Percentiles rank a stretch among this genome's conserved stretches.
Evolutionary conservation across 2,113 vertebrate genomes (phyloP).

Genomic region (Ameiurus melas): DNA sequence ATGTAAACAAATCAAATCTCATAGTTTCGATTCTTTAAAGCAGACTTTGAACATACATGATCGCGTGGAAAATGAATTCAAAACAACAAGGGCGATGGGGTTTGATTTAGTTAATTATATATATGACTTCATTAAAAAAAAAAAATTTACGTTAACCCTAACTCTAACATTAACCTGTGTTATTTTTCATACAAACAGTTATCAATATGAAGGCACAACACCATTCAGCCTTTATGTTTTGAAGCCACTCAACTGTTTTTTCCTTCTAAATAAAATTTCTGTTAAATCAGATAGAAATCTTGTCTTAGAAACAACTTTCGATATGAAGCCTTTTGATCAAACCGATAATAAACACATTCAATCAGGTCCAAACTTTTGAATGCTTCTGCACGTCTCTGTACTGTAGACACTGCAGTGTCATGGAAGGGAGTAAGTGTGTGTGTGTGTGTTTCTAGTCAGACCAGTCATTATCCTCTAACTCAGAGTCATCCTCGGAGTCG

Average conservation of each 20-base stretch:
- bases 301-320: no score
- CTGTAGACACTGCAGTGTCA: background rate
- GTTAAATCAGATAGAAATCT: no score
- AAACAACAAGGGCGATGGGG: background rate
- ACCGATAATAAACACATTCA: background rate
- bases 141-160: background rate
- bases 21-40: background rate
- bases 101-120: background rate
- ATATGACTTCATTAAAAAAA: background rate
- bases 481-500: conserved; percentile 93
- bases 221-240: background rate
- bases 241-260: background rate
- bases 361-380: background rate
- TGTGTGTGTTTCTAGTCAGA: conserved; percentile 76
- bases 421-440: conserved; percentile 7
- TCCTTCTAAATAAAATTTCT: background rate
- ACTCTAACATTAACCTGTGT: background rate
- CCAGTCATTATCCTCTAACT: conserved; percentile 96
- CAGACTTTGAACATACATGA: background rate
- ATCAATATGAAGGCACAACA: background rate
- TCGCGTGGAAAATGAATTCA: background rate
- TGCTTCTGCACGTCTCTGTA: background rate
- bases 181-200: background rate
- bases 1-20: background rate
- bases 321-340: background rate